These are phyloP conservation scores for Mystacides longicornis DNA, from an alignment of 2,888 invertebrate species.

Conservation along the genomic window DNA sequence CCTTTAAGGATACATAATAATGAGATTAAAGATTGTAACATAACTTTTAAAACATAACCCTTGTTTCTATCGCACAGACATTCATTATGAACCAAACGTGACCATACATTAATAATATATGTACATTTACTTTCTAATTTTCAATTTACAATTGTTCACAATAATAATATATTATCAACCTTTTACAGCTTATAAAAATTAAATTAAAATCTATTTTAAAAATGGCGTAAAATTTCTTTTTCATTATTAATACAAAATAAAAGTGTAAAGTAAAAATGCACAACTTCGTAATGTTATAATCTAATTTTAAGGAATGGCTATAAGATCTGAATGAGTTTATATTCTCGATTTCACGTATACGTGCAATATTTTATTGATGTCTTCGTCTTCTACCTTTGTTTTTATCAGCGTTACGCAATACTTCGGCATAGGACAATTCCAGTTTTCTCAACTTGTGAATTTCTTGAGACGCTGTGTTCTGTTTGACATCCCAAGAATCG, in stretches of 20 bases:
- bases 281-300: not conserved
- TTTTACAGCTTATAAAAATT: not conserved
- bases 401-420: conserved; percentile 63
- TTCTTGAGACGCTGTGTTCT: conserved; percentile 74
- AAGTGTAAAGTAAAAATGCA: not conserved
- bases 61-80: too few species aligned
- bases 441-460: conserved; percentile 73
- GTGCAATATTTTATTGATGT: conserved; percentile 37
- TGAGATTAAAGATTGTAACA: not conserved
- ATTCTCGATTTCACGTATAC: not conserved
- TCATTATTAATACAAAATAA: conserved; percentile 3
- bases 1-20: not conserved
- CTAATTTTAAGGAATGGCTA: not conserved
- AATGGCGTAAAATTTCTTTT: conserved; percentile 4
- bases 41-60: too few species aligned
- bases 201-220: not conserved
- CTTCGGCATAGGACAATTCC: conserved; percentile 81
- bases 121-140: not conserved
- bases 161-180: not conserved
- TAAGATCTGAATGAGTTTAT: too few species aligned
- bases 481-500: conserved; percentile 44
- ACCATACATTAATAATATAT: too few species aligned
- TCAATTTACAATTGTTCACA: not conserved
- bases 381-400: conserved; percentile 43
- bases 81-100: too few species aligned